These are phyloP conservation scores for Drosophila melanosoma DNA, from an alignment of 2,888 invertebrate genomes.

Conservation along the genomic window DNA sequence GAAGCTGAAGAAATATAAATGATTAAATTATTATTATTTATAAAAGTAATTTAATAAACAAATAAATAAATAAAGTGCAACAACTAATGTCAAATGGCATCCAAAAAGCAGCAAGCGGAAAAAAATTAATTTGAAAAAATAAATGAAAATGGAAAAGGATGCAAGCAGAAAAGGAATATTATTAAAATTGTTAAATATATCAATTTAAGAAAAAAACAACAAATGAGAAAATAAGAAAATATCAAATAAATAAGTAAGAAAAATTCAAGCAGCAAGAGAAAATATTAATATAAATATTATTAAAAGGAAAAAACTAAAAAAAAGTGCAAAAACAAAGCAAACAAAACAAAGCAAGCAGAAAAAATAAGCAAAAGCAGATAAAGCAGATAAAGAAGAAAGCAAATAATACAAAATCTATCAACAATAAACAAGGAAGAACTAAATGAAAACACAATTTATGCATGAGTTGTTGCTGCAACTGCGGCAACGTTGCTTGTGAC, in stretches of 20 bases:
- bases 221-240: background rate
- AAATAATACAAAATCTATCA: background rate
- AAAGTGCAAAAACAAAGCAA: constrained; percentile 41
- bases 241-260: background rate
- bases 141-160: background rate
- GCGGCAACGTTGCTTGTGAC: constrained; percentile 70
- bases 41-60: background rate
- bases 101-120: background rate
- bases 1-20: background rate
- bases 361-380: constrained; percentile 21
- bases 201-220: background rate
- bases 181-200: background rate
- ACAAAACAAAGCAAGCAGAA: constrained; percentile 20
- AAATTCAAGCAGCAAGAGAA: background rate
- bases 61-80: background rate
- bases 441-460: constrained; percentile 61
- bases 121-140: background rate
- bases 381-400: constrained; percentile 16
- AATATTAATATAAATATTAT: constrained; percentile 24
- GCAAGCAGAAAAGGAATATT: background rate
- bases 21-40: background rate
- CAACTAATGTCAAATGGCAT: background rate
- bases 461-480: constrained; percentile 64
- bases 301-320: constrained; percentile 22
- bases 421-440: constrained; percentile 26